Base-by-base conservation (phyloP, 64 coral and sea anemone genomes). In the Stylophora pistillata region DNA sequence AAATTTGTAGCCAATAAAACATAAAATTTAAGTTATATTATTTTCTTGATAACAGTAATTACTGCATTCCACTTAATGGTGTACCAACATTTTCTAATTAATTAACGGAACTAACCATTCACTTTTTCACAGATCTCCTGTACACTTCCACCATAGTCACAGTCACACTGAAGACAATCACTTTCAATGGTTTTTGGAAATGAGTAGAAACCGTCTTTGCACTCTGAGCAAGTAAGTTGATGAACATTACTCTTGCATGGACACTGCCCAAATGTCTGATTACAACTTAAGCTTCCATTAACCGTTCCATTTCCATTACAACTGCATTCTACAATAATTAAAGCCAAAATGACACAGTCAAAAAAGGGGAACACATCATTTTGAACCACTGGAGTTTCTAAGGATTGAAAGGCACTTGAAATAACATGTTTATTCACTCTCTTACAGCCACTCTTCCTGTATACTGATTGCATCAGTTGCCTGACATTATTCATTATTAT, bases 131-230 rank as follows among this genome's bases (percentile, higher is more conserved):
- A 99, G 41, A 99, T 93, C 33, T 77, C 78, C 52, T 58, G 16
- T 34, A 88, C n/a, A 72, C 78, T 95, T 14, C 97, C 97, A 78
- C 97, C 97, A 95, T 92, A 93, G 59, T 99, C 93, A 92, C 97
- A 99, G 17, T 93, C 76, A 85, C 97, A 99, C 47, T 88, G 82
- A 63, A 52, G 59, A 55, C 97, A 99, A 65, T 99, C 97, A 0
- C 6, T 15, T 56, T 74, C 61, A 73, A 93, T 17, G 55, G 55
- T 64, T 7, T 53, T 59, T 20, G 97, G 97, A 53, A 99, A 99
- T 18, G 70, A 63, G 82, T 80, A 95, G 55, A 77, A 99, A 30
- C 93, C 97, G 87, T 95, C 65, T 93, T 60, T 99, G 77, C 97
- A 99, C 32, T 85, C 58, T 18, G 87, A 86, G 25, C 97, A 99